Evolutionary conservation across 2,113 vertebrate genomes (phyloP).

Genomic region (Engraulis encrasicolus): DNA sequence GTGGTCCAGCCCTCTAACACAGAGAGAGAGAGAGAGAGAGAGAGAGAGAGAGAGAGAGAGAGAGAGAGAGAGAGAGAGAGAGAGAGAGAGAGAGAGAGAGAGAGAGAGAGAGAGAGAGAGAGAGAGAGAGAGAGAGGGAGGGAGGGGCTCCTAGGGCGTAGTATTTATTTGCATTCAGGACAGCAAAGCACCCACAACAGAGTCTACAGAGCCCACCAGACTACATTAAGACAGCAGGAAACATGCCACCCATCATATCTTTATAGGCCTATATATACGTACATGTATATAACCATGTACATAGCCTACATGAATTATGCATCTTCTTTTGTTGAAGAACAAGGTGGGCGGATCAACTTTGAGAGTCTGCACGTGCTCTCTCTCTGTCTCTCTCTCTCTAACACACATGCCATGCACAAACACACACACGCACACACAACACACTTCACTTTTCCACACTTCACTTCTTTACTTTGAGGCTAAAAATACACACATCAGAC

Average conservation of each 20-base stretch:
- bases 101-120: background rate
- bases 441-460: background rate
- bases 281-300: background rate
- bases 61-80: background rate
- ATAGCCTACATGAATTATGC: background rate
- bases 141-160: background rate
- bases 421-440: too few relatives aligned
- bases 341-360: background rate
- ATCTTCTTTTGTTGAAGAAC: background rate
- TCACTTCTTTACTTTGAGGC: background rate
- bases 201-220: too few relatives aligned
- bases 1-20: too few relatives aligned
- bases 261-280: background rate
- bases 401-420: too few relatives aligned
- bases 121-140: background rate
- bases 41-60: background rate
- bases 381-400: too few relatives aligned
- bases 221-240: background rate
- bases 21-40: background rate
- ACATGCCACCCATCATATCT: background rate
- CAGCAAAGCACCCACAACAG: background rate
- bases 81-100: background rate
- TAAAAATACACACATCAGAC: constrained; percentile 16
- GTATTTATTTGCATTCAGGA: constrained; percentile 5
- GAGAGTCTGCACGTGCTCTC: background rate